Base-by-base conservation (phyloP, 2,113 vertebrate genomes). In the Thamnophis sirtalis region DNA sequence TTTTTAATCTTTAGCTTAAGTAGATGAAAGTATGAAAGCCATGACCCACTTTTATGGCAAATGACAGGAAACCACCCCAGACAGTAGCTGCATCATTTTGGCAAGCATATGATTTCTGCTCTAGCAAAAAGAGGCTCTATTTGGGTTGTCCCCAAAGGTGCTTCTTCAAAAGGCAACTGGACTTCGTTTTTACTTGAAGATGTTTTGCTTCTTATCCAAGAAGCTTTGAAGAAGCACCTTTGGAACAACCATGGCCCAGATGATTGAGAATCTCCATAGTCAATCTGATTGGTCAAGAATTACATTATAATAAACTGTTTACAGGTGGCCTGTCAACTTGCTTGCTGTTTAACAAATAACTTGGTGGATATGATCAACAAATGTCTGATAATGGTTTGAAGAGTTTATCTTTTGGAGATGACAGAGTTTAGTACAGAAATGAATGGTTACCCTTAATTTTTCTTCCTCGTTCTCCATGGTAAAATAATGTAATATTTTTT, bases 401-500 rank as follows among this genome's bases (percentile, higher is more conserved):
- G 60, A 60, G 24, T 95, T 91, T 96, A 96, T 90, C 24, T 93
- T 94, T 96, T 89, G 89, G 92, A 95, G 94, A 95, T 0, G 92
- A 95, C 94, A 95, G 93, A 95, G 96, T 96, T 97, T 95, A 96
- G 58, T 0, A 90, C 95, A 96, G 95, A 95, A 97, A 96, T 96
- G 95, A 95, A 92, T 95, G 94, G 95, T 96, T 95, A 94, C 94
- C 94, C 93, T 94, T 89, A 93, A 93, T 94, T 53, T 87, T 53
- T 55, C 60, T 88, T 96, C 95, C 94, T 95, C 95, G 95, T 96
- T 95, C 92, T 96, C 92, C 89, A 50, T 94, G 93, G 93, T 96
- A 96, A 93, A 93, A 87, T 24, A 91, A 96, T 94, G 93, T 96
- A 94, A 92, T 93, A 95, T 96, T 96, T 94, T 96, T 95, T 95